Evolutionary conservation across 2,888 invertebrate genomes (phyloP).

Genomic region (Drosophila paranaensis): DNA sequence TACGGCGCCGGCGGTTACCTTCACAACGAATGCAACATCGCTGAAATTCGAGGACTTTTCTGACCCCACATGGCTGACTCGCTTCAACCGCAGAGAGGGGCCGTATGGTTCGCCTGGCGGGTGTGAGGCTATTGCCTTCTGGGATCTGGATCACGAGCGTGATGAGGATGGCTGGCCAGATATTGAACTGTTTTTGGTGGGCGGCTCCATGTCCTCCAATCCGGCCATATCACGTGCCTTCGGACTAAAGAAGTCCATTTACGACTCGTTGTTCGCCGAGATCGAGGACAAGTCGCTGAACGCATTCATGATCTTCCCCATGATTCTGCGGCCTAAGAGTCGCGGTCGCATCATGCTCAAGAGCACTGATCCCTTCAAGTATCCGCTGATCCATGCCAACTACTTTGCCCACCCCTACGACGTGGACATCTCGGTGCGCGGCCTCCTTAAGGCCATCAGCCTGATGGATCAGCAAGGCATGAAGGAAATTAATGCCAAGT

Average conservation of each 20-base stretch:
- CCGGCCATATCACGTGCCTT: conserved; percentile 85
- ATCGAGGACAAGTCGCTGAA: conserved; percentile 82
- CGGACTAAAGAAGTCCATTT: conserved; percentile 85
- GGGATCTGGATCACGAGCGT: conserved; percentile 87
- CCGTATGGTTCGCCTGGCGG: conserved; percentile 86
- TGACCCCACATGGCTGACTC: conserved; percentile 76
- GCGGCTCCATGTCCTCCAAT: conserved; percentile 85
- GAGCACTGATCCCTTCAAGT: conserved; percentile 87
- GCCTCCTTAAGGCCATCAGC: conserved; percentile 86
- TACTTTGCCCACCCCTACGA: conserved; percentile 89
- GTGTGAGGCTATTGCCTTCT: conserved; percentile 88
- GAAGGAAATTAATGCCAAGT: conserved; percentile 85
- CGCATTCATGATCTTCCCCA: conserved; percentile 87
- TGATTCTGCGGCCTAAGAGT: conserved; percentile 89
- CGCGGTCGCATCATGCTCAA: conserved; percentile 88
- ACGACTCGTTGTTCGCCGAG: conserved; percentile 85
- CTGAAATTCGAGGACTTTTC: conserved; percentile 83
- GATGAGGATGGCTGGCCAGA: conserved; percentile 87
- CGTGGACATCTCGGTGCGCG: conserved; percentile 87
- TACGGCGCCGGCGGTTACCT: conserved; percentile 89
- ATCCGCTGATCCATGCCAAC: conserved; percentile 89
- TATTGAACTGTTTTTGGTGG: conserved; percentile 89
- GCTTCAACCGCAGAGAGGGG: conserved; percentile 83
- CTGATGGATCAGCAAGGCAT: conserved; percentile 86
- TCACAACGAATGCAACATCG: conserved; percentile 85